Conservation (phyloP, 2,797 vertebrate genomes). For the Odontamblyopus lacepedii region DNA sequence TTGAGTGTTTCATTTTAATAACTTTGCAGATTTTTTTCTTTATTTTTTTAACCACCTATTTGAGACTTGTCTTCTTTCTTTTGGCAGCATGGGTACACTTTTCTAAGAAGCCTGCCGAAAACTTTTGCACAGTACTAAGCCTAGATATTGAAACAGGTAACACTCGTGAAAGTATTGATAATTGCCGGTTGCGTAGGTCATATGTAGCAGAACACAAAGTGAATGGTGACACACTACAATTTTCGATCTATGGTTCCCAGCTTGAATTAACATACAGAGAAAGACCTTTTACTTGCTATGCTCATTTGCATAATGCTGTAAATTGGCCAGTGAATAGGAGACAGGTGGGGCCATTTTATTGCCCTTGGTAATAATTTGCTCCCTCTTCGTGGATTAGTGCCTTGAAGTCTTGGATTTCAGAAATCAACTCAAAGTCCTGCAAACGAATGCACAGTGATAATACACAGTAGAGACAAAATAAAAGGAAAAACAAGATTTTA, state of each 20-base stretch:
- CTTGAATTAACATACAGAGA: conserved; percentile 32
- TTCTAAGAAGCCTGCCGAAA: neutral
- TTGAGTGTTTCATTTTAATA: neutral
- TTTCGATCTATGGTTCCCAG: conserved; percentile 28
- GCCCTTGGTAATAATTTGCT: conserved; percentile 67
- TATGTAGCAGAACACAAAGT: conserved; percentile 22
- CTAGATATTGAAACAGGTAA: conserved; percentile 17
- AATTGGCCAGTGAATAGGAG: conserved; percentile 63
- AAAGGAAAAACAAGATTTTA: conserved; percentile 8
- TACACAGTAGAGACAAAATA: conserved; percentile 21
- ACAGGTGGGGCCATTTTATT: conserved; percentile 64
- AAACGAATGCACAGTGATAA: neutral
- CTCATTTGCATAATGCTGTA: conserved; percentile 72
- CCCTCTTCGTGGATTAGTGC: conserved; percentile 53
- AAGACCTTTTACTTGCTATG: conserved; percentile 53
- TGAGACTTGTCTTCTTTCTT: neutral
- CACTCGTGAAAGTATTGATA: conserved; percentile 25
- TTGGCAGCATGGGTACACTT: neutral
- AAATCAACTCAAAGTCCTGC: conserved; percentile 9
- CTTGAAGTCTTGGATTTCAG: conserved; percentile 50
- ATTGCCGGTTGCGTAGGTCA: conserved; percentile 9
- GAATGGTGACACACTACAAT: conserved; percentile 15
- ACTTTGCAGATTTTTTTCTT: neutral
- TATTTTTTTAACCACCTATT: no score
- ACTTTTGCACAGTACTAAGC: neutral